Percentiles rank a stretch among this genome's conserved stretches.
Evolutionary conservation across 2,797 vertebrate genomes (phyloP).

Genomic region (Coccyzus lansbergi): DNA sequence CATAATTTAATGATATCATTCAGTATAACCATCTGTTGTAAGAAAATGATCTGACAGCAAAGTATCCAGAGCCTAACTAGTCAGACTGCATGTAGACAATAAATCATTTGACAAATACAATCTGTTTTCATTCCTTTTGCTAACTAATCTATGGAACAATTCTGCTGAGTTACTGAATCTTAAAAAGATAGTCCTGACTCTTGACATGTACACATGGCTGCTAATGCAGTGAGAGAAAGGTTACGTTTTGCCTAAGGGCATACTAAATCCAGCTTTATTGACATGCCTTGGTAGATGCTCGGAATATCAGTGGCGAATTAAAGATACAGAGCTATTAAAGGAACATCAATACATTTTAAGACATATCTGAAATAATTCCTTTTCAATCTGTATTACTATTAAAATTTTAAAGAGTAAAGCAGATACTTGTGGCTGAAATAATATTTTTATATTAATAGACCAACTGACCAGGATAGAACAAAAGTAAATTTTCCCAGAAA

Average conservation of each 20-base stretch:
- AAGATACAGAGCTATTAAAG: conserved; percentile 5
- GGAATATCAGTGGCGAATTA: conserved; percentile 30
- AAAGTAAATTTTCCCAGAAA: neutral
- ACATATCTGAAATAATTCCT: neutral
- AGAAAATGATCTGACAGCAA: conserved; percentile 16
- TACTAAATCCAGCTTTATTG: conserved; percentile 41
- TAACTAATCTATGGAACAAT: conserved; percentile 32
- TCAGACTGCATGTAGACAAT: conserved; percentile 11
- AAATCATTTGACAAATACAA: conserved; percentile 56
- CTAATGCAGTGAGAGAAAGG: conserved; percentile 40
- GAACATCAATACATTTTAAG: neutral
- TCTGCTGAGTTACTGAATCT: conserved; percentile 39
- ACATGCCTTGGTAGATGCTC: neutral
- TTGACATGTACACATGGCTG: neutral
- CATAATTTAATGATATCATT: conserved; percentile 28
- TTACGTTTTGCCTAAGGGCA: conserved; percentile 35
- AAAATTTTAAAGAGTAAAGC: neutral
- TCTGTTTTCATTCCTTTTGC: conserved; percentile 25
- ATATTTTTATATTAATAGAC: neutral
- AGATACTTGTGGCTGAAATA: neutral
- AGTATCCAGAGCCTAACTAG: neutral
- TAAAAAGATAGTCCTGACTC: neutral
- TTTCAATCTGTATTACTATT: neutral
- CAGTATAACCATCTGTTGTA: conserved; percentile 2
- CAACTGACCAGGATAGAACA: neutral